Evolutionary conservation across 2,888 invertebrate species (phyloP).

Genomic region (Sinelater perroti): DNA sequence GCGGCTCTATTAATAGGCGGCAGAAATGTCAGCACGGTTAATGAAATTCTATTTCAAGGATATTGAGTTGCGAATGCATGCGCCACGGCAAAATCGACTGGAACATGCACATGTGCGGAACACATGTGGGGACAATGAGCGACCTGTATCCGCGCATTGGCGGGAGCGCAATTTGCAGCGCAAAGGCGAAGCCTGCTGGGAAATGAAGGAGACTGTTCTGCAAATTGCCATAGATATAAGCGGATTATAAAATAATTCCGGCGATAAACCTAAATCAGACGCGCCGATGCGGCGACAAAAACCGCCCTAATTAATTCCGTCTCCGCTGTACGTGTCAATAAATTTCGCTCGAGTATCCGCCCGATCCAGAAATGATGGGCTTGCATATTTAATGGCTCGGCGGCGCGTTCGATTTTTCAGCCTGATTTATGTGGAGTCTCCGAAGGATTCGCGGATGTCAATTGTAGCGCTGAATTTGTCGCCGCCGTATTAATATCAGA

Average conservation of each 20-base stretch:
- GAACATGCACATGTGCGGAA: slow-evolving; percentile 9
- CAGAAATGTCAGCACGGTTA: slow-evolving; percentile 22
- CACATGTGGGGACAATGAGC: not conserved
- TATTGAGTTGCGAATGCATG: slow-evolving; percentile 12
- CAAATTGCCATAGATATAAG: slow-evolving; percentile 22
- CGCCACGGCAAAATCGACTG: slow-evolving; percentile 3
- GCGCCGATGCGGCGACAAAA: slow-evolving; percentile 15
- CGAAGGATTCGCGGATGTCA: not conserved
- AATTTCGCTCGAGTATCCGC: slow-evolving; percentile 8
- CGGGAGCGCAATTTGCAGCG: slow-evolving; percentile 1
- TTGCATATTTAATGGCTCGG: slow-evolving; percentile 18
- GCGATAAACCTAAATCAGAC: slow-evolving; percentile 31
- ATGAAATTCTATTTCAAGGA: slow-evolving; percentile 22
- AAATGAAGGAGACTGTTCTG: slow-evolving; percentile 14
- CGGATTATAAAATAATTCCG: slow-evolving; percentile 31
- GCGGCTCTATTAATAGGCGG: slow-evolving; percentile 19
- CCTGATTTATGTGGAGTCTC: slow-evolving; percentile 5
- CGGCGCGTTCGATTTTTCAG: slow-evolving; percentile 1
- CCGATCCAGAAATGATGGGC: slow-evolving; percentile 15
- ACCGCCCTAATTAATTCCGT: slow-evolving; percentile 17
- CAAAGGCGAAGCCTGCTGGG: slow-evolving; percentile 9
- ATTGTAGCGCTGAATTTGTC: no score
- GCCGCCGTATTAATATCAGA: no score
- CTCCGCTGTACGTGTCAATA: slow-evolving; percentile 11
- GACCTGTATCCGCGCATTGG: not conserved